Base-by-base conservation (phyloP, 2,113 vertebrate genomes). In the Gila orcuttii region DNA sequence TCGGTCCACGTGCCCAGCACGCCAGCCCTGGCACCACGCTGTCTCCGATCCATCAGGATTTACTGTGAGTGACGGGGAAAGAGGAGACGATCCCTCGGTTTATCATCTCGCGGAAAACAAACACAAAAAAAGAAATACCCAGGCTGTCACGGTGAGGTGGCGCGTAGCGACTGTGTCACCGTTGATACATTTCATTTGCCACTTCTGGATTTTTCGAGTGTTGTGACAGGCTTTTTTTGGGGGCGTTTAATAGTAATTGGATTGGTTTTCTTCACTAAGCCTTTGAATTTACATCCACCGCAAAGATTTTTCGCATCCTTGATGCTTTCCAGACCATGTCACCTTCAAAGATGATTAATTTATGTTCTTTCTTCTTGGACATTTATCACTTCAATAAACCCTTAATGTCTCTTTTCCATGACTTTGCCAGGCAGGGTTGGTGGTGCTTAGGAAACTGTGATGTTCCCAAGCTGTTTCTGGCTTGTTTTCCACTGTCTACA, bases 261-360 rank as follows among this genome's bases (percentile, higher is more conserved):
- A 66, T 66, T 81, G 4, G 52, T 59, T 17, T 75, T 50, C 42
- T 50, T 8, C 12, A 13, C 33, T 60, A 60, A 60, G 33, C 6
- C 1, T 81, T 21, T 23, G 62, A 52, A 50, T 47, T 31, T 82
- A 52, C 60, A 68, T 59, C 25, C 50, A 5, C 47, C 8, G 45
- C 74, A 55, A 33, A 55, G 15, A 11, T 66, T 62, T 50, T 62
- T 25, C 36, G 36, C 47, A 57, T 83, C 55, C 47, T 15, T 71
- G 6, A 59, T 87, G 91, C 89, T 92, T 76, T 79, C 90, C 77
- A 90, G 86, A 89, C 82, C 86, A 91, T 83, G 81, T 85, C 71
- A 86, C 88, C 89, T 87, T 90, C 88, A 86, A 85, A 89, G 86
- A 92, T 93, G 92, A 94, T 93, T 94, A 90, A 94, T 94, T 93